Evolutionary conservation across 2,888 invertebrate species (phyloP).

Genomic region (Xylota segnis): DNA sequence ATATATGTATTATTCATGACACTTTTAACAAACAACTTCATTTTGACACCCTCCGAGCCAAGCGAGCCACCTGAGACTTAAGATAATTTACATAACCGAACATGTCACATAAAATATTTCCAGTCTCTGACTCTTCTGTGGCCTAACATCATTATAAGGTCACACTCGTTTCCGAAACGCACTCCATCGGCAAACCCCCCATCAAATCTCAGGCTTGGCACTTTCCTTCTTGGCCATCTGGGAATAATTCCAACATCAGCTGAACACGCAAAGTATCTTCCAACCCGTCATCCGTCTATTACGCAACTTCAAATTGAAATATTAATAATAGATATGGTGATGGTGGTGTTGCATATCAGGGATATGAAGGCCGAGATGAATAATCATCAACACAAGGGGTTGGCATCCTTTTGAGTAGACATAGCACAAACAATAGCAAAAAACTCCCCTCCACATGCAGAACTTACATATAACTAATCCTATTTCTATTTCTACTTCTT

Average conservation of each 20-base stretch:
- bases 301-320: conserved; percentile 75
- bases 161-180: conserved; percentile 36
- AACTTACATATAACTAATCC: not conserved
- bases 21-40: conserved; percentile 45
- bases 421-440: conserved; percentile 45
- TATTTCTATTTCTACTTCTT: conserved; percentile 31
- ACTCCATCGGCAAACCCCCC: conserved; percentile 36
- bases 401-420: conserved; percentile 26
- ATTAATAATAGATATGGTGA: conserved; percentile 76
- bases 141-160: conserved; percentile 51
- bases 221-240: conserved; percentile 54
- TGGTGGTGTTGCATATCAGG: conserved; percentile 31
- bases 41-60: conserved; percentile 26
- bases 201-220: conserved; percentile 56
- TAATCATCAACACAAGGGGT: conserved; percentile 56
- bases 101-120: conserved; percentile 21
- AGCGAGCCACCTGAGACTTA: conserved; percentile 60
- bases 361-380: conserved; percentile 26
- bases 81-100: conserved; percentile 57
- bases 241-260: conserved; percentile 68
- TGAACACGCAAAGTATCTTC: conserved; percentile 63
- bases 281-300: conserved; percentile 31
- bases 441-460: conserved; percentile 37
- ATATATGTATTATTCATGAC: conserved; percentile 10
- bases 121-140: not conserved